Evolutionary conservation across 2,888 invertebrate genomes (phyloP).

Genomic region (Euplagia quadripunctaria): DNA sequence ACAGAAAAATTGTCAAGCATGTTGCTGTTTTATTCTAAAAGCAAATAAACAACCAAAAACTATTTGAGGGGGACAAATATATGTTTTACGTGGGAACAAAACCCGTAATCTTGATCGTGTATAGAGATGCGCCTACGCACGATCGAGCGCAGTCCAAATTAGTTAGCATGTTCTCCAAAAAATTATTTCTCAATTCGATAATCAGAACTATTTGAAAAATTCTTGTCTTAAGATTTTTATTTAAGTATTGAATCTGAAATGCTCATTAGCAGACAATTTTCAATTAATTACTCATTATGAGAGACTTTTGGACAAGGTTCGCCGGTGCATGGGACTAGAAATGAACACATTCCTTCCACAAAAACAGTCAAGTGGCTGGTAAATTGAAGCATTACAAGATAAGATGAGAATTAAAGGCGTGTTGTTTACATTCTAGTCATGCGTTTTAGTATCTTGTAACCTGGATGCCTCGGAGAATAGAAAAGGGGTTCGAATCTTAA

Average conservation of each 20-base stretch:
- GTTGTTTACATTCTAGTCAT: not conserved
- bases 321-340: not conserved
- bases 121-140: conserved; percentile 10
- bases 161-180: not conserved
- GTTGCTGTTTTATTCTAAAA: not conserved
- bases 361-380: not conserved
- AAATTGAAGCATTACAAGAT: not conserved
- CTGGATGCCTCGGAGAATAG: too few species aligned
- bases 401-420: not conserved
- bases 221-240: not conserved
- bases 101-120: conserved; percentile 9
- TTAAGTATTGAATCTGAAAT: not conserved
- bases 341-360: not conserved
- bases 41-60: conserved; percentile 2
- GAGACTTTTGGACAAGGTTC: not conserved
- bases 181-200: not conserved
- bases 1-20: not conserved
- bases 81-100: conserved; percentile 3
- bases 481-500: too few species aligned
- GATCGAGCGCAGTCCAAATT: not conserved
- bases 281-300: not conserved
- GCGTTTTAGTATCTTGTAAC: not conserved
- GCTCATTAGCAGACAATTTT: not conserved
- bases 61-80: not conserved
- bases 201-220: not conserved